phyloP scores from a whole-genome alignment of 2,113 vertebrate species.

The Isichthys henryi region DNA sequence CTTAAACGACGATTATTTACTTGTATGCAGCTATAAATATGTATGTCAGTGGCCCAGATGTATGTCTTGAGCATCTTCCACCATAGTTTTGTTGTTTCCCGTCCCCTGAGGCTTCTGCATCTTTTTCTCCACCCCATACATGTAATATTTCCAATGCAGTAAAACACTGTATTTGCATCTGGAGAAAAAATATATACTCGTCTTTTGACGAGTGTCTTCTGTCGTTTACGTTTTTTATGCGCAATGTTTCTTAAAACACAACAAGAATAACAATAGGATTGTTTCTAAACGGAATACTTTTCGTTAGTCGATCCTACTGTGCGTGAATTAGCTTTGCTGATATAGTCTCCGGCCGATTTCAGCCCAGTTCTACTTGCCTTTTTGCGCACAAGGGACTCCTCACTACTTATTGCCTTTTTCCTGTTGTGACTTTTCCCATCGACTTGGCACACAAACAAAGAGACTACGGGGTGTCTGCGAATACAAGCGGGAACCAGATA shows the following conservation, averaged over 20 bases:
- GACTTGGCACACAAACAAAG: conserved; percentile 59
- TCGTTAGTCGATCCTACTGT: not conserved
- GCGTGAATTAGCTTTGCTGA: not conserved
- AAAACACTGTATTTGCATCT: conserved; percentile 47
- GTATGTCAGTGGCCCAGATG: not conserved
- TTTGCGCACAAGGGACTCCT: not conserved
- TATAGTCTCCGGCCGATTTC: conserved; percentile 25
- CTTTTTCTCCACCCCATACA: conserved; percentile 44
- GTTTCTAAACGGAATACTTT: not conserved
- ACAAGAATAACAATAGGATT: not conserved
- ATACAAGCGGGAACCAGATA: conserved; percentile 53
- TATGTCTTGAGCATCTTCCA: not conserved
- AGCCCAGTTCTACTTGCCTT: conserved; percentile 38
- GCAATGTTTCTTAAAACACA: not conserved
- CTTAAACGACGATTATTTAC: not conserved
- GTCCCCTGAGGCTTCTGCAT: conserved; percentile 55
- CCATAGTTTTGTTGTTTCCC: conserved; percentile 56
- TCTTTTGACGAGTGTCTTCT: conserved; percentile 60
- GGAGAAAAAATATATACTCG: conserved; percentile 57
- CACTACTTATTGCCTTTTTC: conserved; percentile 26
- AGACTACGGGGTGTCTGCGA: conserved; percentile 61
- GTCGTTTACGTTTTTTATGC: conserved; percentile 23
- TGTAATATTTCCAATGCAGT: conserved; percentile 57
- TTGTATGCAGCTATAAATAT: not conserved
- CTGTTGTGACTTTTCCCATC: conserved; percentile 68